These are phyloP conservation scores for Caenorhabditis brenneri DNA, from an alignment of 1,140 invertebrate genomes.

Conservation along the genomic window DNA sequence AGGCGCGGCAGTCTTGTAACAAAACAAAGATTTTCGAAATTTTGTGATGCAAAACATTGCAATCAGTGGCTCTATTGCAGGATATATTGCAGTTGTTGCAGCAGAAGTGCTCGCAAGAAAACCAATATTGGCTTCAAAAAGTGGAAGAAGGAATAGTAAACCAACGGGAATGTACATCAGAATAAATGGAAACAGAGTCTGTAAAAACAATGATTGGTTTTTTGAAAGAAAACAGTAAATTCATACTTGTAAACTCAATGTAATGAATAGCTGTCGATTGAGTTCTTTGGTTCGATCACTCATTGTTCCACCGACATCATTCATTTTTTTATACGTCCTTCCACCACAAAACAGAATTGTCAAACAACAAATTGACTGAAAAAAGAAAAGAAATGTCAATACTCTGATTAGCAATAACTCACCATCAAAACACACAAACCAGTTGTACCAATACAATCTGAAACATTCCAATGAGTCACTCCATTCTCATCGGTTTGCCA, in stretches of 20 bases:
- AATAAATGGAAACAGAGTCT: neutral
- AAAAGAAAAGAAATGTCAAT: too few species aligned
- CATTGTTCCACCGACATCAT: neutral
- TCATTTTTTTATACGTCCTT: neutral
- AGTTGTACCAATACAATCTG: neutral
- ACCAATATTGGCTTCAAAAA: too few species aligned
- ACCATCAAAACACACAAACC: neutral
- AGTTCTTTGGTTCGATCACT: neutral
- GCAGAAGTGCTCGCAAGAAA: too few species aligned
- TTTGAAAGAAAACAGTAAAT: neutral
- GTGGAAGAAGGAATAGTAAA: neutral
- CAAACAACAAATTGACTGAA: too few species aligned
- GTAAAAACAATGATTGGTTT: neutral
- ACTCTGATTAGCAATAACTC: too few species aligned
- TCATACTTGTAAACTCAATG: neutral
- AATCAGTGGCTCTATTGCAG: too few species aligned
- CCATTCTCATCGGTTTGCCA: neutral
- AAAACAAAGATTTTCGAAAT: too few species aligned
- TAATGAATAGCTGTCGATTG: neutral
- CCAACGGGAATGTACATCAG: neutral
- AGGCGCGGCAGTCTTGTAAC: too few species aligned
- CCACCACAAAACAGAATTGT: neutral
- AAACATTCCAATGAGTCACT: neutral
- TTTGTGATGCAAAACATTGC: too few species aligned
- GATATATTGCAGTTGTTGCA: too few species aligned